Percentiles rank a stretch among this genome's conserved stretches.
phyloP scores from a whole-genome alignment of 2,888 invertebrate genomes.

The Unio pictorum region DNA sequence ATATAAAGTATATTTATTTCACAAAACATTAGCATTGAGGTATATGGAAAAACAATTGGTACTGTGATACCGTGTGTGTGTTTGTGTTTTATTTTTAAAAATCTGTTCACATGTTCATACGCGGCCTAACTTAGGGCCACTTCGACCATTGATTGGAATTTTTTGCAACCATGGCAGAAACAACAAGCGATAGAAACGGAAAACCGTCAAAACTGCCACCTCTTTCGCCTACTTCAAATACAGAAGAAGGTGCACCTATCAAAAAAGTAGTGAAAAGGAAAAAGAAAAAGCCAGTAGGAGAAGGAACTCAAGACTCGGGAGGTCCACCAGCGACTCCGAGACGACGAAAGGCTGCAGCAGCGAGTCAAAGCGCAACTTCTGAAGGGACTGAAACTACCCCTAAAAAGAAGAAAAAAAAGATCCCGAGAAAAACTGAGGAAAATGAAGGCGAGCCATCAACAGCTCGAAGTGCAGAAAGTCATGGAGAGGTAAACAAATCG shows the following conservation, averaged over 20 bases:
- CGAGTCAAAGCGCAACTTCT: constrained; percentile 21
- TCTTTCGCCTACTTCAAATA: constrained; percentile 23
- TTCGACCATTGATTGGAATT: constrained; percentile 6
- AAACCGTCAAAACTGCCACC: constrained; percentile 48
- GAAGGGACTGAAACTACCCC: constrained; percentile 26
- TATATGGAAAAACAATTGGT: no score
- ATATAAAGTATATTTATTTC: no score
- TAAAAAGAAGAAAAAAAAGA: constrained; percentile 45
- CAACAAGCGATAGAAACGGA: constrained; percentile 22
- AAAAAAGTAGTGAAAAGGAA: constrained; percentile 49
- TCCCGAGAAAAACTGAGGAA: constrained; percentile 28
- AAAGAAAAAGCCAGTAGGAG: constrained; percentile 46
- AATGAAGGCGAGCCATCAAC: constrained; percentile 40
- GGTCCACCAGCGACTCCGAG: constrained; percentile 40
- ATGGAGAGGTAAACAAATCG: constrained; percentile 30
- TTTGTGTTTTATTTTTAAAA: no score
- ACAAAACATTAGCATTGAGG: no score
- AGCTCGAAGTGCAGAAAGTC: constrained; percentile 43
- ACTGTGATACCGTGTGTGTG: no score
- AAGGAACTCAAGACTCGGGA: constrained; percentile 20
- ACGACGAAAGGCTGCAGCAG: constrained; percentile 29
- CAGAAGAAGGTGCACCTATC: constrained; percentile 23
- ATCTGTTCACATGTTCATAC: no score
- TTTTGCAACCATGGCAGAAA: constrained; percentile 37
- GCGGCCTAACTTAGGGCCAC: constrained; percentile 5